These are phyloP conservation scores for Alca torda DNA, from an alignment of 2,797 vertebrate species.

Conservation along the genomic window DNA sequence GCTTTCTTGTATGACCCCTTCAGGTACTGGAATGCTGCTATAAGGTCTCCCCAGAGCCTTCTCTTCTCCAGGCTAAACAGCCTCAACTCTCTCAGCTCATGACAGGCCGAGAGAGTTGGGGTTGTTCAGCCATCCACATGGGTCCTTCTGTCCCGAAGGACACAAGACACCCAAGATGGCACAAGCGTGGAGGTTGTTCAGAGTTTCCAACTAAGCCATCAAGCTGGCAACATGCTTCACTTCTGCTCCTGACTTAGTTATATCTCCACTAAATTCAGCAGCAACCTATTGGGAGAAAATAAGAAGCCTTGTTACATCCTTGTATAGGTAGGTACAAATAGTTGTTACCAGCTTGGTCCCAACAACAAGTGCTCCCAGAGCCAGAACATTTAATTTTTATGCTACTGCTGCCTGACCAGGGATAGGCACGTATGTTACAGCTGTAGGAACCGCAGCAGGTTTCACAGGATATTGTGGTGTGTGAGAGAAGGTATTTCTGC, in stretches of 20 bases:
- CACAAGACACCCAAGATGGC: not conserved
- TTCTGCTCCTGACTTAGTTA: not conserved
- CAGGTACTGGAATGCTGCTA: no score
- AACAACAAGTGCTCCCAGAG: not conserved
- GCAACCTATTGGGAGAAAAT: accelerated
- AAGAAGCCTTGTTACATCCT: not conserved
- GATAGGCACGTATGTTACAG: not conserved
- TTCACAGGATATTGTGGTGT: accelerated
- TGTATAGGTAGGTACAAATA: not conserved
- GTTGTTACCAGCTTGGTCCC: not conserved
- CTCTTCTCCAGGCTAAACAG: no score
- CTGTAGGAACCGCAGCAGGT: not conserved
- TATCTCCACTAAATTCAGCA: not conserved
- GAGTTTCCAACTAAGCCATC: not conserved
- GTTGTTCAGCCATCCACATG: accelerated
- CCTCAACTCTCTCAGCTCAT: no score
- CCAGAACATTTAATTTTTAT: not conserved
- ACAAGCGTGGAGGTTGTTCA: accelerated
- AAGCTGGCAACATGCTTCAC: accelerated
- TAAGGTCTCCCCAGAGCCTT: no score
- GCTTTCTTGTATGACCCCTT: no score
- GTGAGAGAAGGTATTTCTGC: not conserved
- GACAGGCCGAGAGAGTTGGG: no score
- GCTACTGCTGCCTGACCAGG: not conserved
- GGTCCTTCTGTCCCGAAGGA: not conserved